These are phyloP conservation scores for Halichoeres trimaculatus DNA, from an alignment of 2,113 vertebrate genomes.

Conservation along the genomic window DNA sequence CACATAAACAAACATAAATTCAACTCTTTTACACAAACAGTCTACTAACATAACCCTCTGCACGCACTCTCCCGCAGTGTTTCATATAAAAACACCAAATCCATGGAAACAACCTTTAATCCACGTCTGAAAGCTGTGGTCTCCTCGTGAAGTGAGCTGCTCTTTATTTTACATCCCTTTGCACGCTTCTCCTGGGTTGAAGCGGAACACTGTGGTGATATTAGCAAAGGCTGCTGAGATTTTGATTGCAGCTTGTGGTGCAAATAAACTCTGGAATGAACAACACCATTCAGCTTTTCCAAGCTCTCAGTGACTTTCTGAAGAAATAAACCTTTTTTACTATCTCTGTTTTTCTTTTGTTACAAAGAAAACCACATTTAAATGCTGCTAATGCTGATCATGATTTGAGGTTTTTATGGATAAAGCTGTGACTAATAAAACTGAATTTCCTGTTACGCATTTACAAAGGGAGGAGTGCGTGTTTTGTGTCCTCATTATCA, in stretches of 20 bases:
- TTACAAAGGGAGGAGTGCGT: not conserved
- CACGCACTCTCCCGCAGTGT: not conserved
- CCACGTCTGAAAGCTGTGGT: slow-evolving; percentile 48
- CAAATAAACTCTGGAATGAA: slow-evolving; percentile 71
- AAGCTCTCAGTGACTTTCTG: slow-evolving; percentile 24
- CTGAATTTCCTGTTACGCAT: not conserved
- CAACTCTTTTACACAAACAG: slow-evolving; percentile 12
- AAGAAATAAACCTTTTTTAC: slow-evolving; percentile 36
- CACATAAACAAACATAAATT: slow-evolving; percentile 48
- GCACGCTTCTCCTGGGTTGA: slow-evolving; percentile 43
- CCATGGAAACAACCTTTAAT: slow-evolving; percentile 56
- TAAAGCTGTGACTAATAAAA: slow-evolving; percentile 20
- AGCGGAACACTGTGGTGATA: slow-evolving; percentile 60
- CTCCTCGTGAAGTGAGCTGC: slow-evolving; percentile 30
- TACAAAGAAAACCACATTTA: not conserved
- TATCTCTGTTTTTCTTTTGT: slow-evolving; percentile 16
- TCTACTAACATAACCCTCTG: not conserved
- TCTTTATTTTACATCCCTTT: slow-evolving; percentile 25
- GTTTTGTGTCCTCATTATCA: not conserved
- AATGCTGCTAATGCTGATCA: slow-evolving; percentile 18
- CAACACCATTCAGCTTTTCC: slow-evolving; percentile 63
- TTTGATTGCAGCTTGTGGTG: slow-evolving; percentile 69
- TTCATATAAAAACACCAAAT: slow-evolving; percentile 54
- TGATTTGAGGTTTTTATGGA: slow-evolving; percentile 16
- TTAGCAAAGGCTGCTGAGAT: slow-evolving; percentile 52